Evolutionary conservation across 37 sponge, comb jelly and placozoan genomes (phyloP), one percentile per base, ranked within the genome.

Genomic region (Bolinopsis microptera): DNA sequence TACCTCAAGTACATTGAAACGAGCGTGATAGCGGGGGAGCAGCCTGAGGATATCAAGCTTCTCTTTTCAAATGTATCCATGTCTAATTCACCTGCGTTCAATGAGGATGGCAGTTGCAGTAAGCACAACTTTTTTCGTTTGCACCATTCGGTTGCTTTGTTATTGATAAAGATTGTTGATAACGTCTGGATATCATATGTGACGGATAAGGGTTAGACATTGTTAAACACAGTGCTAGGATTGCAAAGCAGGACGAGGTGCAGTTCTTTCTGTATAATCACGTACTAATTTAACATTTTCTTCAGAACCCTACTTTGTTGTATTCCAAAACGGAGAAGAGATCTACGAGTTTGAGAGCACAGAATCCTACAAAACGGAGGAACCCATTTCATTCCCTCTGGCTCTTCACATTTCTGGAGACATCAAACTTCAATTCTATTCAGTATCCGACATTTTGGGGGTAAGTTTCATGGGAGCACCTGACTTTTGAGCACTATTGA

Each of bases 71-170:
- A 26, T 16, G 3, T 86, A 0, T 28, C 90, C 41, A 13, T 86
- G n/a, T 86, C 90, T 34, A 86, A 86, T 26, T 28, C 90, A 8
- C 90, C 90, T 1, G 90, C 90, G 0, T 86, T 86, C 90, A 86
- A 86, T 86, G 90, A 86, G 30, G 90, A 86, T 86, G 90, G 90
- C n/a, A 41, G 61, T 18, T 86, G 90, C 61, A 86, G 90, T 86
- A 34, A 86, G 90, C 39, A 23, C 36, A 9, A n/a, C 24, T 72
- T 72, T 72, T 26, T 25, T 72, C 5, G 28, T 72, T n/a, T n/a
- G n/a, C n/a, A n/a, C n/a, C n/a, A n/a, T n/a, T n/a, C n/a, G n/a
- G n/a, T n/a, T n/a, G n/a, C n/a, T n/a, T n/a, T n/a, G n/a, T n/a
- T n/a, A n/a, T n/a, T n/a, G n/a, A n/a, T n/a, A n/a, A n/a, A n/a